Conservation (phyloP, 2,797 vertebrate genomes). For the Pangasius djambal region DNA sequence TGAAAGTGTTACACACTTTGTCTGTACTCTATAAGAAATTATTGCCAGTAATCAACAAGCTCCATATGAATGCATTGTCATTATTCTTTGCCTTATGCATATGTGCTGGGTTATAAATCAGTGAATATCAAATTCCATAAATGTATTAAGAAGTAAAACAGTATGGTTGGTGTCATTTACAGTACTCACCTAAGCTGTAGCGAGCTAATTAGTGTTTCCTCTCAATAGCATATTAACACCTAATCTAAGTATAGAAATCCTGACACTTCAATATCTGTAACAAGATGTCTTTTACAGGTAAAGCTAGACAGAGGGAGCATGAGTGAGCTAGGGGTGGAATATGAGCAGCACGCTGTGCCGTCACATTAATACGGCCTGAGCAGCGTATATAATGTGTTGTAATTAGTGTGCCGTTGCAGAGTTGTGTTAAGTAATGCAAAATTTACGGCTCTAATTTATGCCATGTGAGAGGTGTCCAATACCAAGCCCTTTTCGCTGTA, state of each 20-base stretch:
- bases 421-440: background rate
- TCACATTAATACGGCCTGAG: background rate
- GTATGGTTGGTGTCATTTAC: background rate
- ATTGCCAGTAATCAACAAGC: background rate
- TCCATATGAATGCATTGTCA: background rate
- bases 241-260: background rate
- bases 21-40: background rate
- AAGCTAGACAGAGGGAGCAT: background rate
- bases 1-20: background rate
- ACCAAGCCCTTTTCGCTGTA: background rate
- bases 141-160: background rate
- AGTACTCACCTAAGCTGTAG: background rate
- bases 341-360: background rate
- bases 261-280: background rate
- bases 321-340: background rate
- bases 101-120: background rate
- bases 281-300: background rate
- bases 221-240: background rate
- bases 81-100: background rate
- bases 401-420: background rate
- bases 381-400: background rate
- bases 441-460: background rate
- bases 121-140: background rate
- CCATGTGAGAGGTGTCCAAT: background rate
- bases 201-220: background rate